Conservation (phyloP, 2,888 invertebrate species). For the Hypolimnas misippus region DNA sequence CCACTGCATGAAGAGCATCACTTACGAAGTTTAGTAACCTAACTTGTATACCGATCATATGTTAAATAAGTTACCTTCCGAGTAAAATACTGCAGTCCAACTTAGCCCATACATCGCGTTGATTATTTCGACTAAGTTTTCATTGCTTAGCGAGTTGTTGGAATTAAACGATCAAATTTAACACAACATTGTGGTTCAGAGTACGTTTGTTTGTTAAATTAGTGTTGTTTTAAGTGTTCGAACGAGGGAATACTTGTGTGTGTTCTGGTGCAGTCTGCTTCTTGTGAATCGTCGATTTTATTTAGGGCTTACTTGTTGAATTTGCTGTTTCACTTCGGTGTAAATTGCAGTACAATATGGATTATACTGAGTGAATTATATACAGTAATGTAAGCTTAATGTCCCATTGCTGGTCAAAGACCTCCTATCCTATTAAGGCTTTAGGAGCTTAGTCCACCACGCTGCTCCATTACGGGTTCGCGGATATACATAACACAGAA, state of each 20-base stretch:
- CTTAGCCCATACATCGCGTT: slow-evolving; percentile 18
- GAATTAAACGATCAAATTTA: slow-evolving; percentile 19
- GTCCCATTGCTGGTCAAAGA: no score
- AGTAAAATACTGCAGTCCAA: background rate
- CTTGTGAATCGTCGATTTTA: background rate
- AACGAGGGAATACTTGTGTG: background rate
- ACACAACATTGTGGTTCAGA: slow-evolving; percentile 11
- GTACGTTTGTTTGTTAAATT: slow-evolving; percentile 8
- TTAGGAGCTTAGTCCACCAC: no score
- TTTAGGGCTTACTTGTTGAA: background rate
- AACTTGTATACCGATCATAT: background rate
- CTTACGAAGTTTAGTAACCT: background rate
- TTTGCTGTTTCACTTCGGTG: background rate
- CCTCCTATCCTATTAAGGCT: no score
- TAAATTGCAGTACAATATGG: no score
- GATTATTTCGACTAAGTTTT: slow-evolving; percentile 17
- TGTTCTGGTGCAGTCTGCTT: slow-evolving; percentile 2
- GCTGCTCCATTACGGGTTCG: no score
- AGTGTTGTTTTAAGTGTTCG: slow-evolving; percentile 8
- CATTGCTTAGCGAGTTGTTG: slow-evolving; percentile 9
- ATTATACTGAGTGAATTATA: no score
- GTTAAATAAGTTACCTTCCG: background rate
- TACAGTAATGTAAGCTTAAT: no score
- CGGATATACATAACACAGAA: no score
- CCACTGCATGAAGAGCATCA: no score